Evolutionary conservation across 2,113 vertebrate genomes (phyloP).

Genomic region (Calidris pugnax): DNA sequence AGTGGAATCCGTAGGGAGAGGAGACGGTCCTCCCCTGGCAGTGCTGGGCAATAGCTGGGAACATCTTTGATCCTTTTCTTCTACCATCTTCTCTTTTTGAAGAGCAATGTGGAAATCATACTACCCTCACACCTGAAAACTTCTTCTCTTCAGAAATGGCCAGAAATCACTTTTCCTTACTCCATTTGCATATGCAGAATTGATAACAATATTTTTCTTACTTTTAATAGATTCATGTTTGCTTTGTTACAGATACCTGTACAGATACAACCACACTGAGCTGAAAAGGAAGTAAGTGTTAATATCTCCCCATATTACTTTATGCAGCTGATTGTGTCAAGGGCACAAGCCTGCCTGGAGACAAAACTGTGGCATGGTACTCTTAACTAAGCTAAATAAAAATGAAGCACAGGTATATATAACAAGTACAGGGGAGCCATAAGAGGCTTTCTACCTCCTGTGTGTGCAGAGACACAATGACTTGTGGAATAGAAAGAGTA

Average conservation of each 20-base stretch:
- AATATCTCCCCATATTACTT: background rate
- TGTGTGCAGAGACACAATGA: background rate
- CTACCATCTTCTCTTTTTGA: background rate
- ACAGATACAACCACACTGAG: background rate
- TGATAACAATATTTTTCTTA: background rate
- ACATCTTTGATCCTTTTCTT: background rate
- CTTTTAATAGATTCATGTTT: background rate
- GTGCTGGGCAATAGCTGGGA: background rate
- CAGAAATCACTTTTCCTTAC: background rate
- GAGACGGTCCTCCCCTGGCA: accelerated
- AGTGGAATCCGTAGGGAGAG: background rate
- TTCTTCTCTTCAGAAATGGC: background rate
- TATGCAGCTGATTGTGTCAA: background rate
- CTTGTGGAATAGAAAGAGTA: background rate
- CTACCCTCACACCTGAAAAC: background rate
- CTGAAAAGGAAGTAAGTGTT: background rate
- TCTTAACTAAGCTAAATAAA: background rate
- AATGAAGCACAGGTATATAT: background rate
- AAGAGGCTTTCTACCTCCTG: background rate
- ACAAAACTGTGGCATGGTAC: background rate
- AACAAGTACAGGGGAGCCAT: too few species aligned
- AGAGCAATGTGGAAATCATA: background rate
- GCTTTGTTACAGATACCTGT: background rate
- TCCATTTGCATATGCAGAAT: background rate
- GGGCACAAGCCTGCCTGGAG: background rate